Base-by-base conservation (phyloP, 2,888 invertebrate genomes). In the Chaetogeoica ovagalla region DNA sequence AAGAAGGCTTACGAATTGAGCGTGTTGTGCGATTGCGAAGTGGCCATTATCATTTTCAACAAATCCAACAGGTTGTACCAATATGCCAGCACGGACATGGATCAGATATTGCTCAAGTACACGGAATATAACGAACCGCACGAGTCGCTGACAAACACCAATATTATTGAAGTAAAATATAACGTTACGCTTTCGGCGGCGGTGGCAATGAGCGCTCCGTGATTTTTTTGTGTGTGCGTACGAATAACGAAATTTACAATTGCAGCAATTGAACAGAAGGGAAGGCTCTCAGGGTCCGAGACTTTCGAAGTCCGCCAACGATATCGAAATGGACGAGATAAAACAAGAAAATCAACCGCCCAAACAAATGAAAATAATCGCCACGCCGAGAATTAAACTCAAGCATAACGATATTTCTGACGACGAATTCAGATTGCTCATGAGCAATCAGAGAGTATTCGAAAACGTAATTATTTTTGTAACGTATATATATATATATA, bases 61-160 rank as follows among this genome's bases (percentile, higher is more conserved):
- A 96, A 96, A 86, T 96, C 96, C 89, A 98, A 98, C 90, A 98
- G 98, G 89, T 91, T 99, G 85, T 97, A 97, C 88, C 94, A 95
- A 87, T 97, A 97, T 89, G 98, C 98, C 85, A 96, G 95, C 89
- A 98, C 98, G 84, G 98, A 99, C 88, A 99, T 99, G 98, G 99
- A 99, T 89, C 97, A 97, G 89, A 97, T 98, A 85, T 91, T 98
- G 85, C 92, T 98, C 86, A 98, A 99, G 89, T 99, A 99, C 89
- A 99, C 99, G 84, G 98, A 99, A 90, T 98, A 98, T 91, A 99
- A 98, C 90, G 99, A 99, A 90, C 99, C 99, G 69, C 98, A 99
- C 88, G 99, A 99, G 89, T 97, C 96, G 84, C 91, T 98, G 85
- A 99, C 98, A 87, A 99, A 99, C 90, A 96, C 96, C 88, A 98